These are phyloP conservation scores for Xanthia togata DNA, from an alignment of 2,888 invertebrate genomes.

Conservation along the genomic window DNA sequence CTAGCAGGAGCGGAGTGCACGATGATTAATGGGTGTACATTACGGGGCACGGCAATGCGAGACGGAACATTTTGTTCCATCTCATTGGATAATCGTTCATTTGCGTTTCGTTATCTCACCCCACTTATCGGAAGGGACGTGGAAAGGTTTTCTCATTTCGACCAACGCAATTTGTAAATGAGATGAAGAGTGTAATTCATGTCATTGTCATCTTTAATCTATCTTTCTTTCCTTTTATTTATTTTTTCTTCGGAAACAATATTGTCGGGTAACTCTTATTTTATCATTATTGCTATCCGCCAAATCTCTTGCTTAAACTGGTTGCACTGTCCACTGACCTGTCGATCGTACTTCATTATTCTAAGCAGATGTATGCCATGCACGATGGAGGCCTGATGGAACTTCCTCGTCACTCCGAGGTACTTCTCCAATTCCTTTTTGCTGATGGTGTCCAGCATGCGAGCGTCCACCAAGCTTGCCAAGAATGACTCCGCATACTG, in stretches of 20 bases:
- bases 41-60: conserved; percentile 69
- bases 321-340: conserved; percentile 87
- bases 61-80: conserved; percentile 78
- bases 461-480: conserved; percentile 97
- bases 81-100: conserved; percentile 80
- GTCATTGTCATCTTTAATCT: conserved; percentile 52
- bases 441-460: conserved; percentile 97
- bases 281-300: neutral
- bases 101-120: conserved; percentile 77
- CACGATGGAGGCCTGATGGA: conserved; percentile 98
- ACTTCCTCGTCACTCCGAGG: conserved; percentile 97
- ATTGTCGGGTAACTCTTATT: neutral
- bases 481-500: conserved; percentile 96
- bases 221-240: conserved; percentile 25
- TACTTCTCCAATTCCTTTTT: conserved; percentile 98
- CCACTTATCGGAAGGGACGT: conserved; percentile 73
- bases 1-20: conserved; percentile 63
- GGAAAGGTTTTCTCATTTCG: conserved; percentile 69
- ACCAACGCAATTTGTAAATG: conserved; percentile 63
- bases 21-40: conserved; percentile 84
- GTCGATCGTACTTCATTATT: conserved; percentile 97
- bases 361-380: conserved; percentile 97
- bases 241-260: neutral
- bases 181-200: conserved; percentile 62
- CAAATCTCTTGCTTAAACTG: neutral